Conservation (phyloP, 2,113 vertebrate species). For the Callipepla californica region DNA sequence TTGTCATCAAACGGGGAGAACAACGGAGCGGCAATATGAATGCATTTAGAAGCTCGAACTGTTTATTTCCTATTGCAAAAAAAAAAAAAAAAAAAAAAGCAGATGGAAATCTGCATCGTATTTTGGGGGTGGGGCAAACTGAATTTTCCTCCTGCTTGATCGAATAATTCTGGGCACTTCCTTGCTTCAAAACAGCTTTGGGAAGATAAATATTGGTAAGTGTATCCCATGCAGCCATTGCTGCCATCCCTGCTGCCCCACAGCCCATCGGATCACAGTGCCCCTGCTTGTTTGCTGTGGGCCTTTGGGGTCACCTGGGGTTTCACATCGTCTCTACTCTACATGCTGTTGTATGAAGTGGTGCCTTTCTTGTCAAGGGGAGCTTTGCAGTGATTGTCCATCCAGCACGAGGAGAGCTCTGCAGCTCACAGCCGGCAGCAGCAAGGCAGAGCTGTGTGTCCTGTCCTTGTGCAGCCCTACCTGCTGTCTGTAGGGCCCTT, state of each 20-base stretch:
- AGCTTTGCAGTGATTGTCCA: not conserved
- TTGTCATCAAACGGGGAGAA: conserved; percentile 13
- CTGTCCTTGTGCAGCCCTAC: not conserved
- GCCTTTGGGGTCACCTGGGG: not conserved
- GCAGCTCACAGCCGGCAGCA: not conserved
- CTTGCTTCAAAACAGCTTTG: not conserved
- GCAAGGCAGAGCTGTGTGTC: not conserved
- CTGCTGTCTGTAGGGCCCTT: not conserved
- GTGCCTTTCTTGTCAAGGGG: not conserved
- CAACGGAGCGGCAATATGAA: not conserved
- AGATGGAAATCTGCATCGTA: conserved; percentile 20
- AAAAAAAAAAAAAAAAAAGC: conserved; percentile 5
- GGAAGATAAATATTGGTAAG: not conserved
- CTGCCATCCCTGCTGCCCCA: not conserved
- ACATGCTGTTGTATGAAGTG: not conserved
- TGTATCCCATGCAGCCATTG: not conserved
- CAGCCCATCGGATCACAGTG: not conserved
- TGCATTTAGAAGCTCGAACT: conserved; percentile 14
- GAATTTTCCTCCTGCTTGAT: not conserved
- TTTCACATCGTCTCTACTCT: not conserved
- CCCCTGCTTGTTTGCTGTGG: not conserved
- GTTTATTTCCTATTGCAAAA: not conserved
- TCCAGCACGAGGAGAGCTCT: not conserved
- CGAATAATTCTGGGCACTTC: not conserved
- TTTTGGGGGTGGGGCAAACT: conserved; percentile 13